Conservation (phyloP, 2,797 vertebrate species). For the Gadopsis marmoratus region DNA sequence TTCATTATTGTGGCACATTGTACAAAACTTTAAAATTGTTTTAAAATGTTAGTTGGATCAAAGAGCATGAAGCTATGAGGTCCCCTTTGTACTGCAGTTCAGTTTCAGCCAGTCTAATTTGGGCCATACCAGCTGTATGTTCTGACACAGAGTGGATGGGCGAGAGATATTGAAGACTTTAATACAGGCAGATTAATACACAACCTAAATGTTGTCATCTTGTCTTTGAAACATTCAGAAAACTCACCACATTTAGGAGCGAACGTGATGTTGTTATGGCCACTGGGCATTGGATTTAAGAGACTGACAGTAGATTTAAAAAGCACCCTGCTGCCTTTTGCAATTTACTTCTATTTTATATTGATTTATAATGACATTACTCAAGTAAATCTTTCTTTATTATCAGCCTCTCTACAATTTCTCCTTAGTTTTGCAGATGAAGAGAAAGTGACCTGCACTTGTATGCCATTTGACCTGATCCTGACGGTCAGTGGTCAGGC, state of each 20-base stretch:
- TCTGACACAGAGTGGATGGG: background rate
- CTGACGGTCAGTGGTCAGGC: background rate
- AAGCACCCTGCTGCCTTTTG: constrained; percentile 16
- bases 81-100: background rate
- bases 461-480: background rate
- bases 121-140: background rate
- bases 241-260: constrained; percentile 5
- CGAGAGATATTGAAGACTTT: background rate
- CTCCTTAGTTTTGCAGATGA: background rate
- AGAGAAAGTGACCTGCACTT: background rate
- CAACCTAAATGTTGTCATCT: background rate
- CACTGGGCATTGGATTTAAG: constrained; percentile 2
- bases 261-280: background rate
- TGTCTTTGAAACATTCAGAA: constrained; percentile 27
- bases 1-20: background rate
- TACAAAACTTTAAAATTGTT: background rate
- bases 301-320: background rate
- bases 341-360: constrained; percentile 5
- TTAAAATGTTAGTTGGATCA: background rate
- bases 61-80: background rate
- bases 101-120: background rate
- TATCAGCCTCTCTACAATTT: background rate
- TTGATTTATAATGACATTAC: background rate
- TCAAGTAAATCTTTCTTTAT: background rate
- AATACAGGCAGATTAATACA: background rate